These are phyloP conservation scores for Tolmerus cingulatus DNA, from an alignment of 2,888 invertebrate genomes.

Conservation along the genomic window DNA sequence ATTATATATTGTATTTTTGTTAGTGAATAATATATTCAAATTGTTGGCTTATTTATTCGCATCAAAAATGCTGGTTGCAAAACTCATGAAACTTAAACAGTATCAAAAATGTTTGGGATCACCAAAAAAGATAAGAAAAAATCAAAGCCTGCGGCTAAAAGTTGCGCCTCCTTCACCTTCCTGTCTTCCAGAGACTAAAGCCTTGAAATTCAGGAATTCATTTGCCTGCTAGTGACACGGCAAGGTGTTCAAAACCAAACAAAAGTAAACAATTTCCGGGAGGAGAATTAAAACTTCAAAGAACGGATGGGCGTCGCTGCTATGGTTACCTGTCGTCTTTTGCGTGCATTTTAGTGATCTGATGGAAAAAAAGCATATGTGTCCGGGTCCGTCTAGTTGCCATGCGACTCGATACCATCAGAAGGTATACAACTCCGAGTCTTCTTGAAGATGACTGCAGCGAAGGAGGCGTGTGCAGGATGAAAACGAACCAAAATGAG, in stretches of 20 bases:
- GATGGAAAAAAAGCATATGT: not conserved
- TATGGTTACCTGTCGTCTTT: not conserved
- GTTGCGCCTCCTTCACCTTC: not conserved
- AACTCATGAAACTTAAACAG: no score
- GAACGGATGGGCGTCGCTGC: not conserved
- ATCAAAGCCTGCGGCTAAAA: not conserved
- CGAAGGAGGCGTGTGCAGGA: not conserved
- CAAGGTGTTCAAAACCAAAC: not conserved
- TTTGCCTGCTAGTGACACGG: not conserved
- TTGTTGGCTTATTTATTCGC: no score
- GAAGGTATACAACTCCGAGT: not conserved
- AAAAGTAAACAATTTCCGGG: slow-evolving; percentile 8
- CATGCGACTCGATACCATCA: not conserved
- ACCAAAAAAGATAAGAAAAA: not conserved
- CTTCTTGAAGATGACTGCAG: not conserved
- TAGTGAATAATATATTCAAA: no score
- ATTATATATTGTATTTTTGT: no score
- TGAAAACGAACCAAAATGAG: slow-evolving; percentile 15
- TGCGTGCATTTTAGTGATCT: not conserved
- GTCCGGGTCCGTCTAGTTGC: not conserved
- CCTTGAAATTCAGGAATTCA: not conserved
- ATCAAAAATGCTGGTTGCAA: no score
- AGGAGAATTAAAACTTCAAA: not conserved
- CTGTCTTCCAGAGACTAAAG: not conserved
- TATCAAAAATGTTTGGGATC: not conserved